Percentiles rank a stretch among this genome's conserved stretches.
These are phyloP conservation scores for Lophius americanus DNA, from an alignment of 2,797 vertebrate genomes.

Conservation along the genomic window DNA sequence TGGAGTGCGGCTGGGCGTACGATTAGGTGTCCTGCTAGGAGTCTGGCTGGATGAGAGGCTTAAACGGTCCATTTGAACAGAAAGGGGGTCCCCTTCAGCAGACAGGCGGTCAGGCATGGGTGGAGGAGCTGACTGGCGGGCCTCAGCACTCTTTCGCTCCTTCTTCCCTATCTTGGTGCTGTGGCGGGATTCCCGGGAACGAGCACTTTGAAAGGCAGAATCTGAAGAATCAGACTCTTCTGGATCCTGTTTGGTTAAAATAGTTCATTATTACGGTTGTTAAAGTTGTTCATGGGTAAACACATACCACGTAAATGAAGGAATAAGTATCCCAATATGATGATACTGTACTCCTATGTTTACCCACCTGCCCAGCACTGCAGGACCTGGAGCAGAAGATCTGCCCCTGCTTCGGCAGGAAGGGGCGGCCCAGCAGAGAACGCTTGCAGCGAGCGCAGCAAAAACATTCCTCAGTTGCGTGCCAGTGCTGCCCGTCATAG, in stretches of 20 bases:
- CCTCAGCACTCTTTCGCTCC: constrained; percentile 80
- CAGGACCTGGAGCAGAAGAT: constrained; percentile 98
- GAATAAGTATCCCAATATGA: no score
- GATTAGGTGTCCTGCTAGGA: constrained; percentile 82
- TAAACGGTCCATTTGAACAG: constrained; percentile 95
- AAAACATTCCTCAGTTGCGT: constrained; percentile 96
- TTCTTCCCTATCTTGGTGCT: constrained; percentile 95
- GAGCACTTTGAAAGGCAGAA: constrained; percentile 95
- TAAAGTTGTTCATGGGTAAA: neutral
- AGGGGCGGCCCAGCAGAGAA: constrained; percentile 94
- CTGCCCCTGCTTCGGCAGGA: constrained; percentile 96
- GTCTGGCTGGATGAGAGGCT: constrained; percentile 83
- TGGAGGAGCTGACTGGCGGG: constrained; percentile 83
- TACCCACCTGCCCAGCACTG: constrained; percentile 87
- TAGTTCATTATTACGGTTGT: neutral
- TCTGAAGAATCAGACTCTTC: constrained; percentile 96
- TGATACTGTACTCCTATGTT: neutral
- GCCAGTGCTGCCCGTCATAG: constrained; percentile 98
- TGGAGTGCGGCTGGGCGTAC: constrained; percentile 82
- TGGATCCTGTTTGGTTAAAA: constrained; percentile 80
- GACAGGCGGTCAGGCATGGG: constrained; percentile 89
- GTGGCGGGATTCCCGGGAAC: constrained; percentile 94
- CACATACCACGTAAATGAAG: neutral
- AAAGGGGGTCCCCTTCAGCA: constrained; percentile 90
- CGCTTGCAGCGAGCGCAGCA: constrained; percentile 96